A percentile compares a stretch with the other conserved stretches of the same genome.
phyloP scores from a whole-genome alignment of 2,888 invertebrate genomes.

The Tenthredo amoena region DNA sequence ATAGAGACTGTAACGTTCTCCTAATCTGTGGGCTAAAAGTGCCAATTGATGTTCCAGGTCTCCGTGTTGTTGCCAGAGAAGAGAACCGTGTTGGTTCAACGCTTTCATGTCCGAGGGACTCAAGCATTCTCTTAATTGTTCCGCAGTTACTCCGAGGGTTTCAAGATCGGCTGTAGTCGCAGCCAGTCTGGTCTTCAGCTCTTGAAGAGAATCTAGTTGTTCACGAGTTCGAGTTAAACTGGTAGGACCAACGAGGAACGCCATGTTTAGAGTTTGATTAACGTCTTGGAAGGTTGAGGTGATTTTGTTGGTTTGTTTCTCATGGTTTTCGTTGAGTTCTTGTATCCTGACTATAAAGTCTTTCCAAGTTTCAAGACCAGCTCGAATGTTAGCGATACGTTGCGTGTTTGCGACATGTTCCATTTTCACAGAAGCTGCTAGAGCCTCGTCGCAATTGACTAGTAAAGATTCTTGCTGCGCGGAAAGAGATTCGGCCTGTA shows the following conservation, averaged over 20 bases:
- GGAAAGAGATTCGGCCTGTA: slow-evolving; percentile 83
- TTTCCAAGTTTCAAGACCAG: slow-evolving; percentile 90
- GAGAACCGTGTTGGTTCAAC: slow-evolving; percentile 88
- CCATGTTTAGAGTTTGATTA: slow-evolving; percentile 82
- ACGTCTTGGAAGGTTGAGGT: slow-evolving; percentile 84
- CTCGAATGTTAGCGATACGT: slow-evolving; percentile 88
- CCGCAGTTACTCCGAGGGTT: slow-evolving; percentile 86
- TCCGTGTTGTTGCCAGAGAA: slow-evolving; percentile 89
- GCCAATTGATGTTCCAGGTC: slow-evolving; percentile 90
- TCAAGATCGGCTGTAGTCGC: slow-evolving; percentile 84
- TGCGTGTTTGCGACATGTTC: slow-evolving; percentile 89
- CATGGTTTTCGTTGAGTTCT: slow-evolving; percentile 83
- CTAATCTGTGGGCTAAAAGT: slow-evolving; percentile 85
- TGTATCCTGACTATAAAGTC: slow-evolving; percentile 86
- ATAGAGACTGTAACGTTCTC: slow-evolving; percentile 87
- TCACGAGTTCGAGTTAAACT: slow-evolving; percentile 84
- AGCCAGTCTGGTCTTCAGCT: slow-evolving; percentile 81
- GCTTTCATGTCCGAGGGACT: slow-evolving; percentile 91
- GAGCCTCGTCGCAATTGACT: slow-evolving; percentile 87
- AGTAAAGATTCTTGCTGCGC: slow-evolving; percentile 84
- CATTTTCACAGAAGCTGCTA: slow-evolving; percentile 89
- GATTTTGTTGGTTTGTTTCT: slow-evolving; percentile 82
- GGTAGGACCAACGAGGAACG: slow-evolving; percentile 80
- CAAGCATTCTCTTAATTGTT: slow-evolving; percentile 91
- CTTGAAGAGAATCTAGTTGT: slow-evolving; percentile 83